Percentiles rank a stretch among this genome's conserved stretches.
Conservation (phyloP, 1,140 invertebrate genomes). For the Drosophila suzukii region DNA sequence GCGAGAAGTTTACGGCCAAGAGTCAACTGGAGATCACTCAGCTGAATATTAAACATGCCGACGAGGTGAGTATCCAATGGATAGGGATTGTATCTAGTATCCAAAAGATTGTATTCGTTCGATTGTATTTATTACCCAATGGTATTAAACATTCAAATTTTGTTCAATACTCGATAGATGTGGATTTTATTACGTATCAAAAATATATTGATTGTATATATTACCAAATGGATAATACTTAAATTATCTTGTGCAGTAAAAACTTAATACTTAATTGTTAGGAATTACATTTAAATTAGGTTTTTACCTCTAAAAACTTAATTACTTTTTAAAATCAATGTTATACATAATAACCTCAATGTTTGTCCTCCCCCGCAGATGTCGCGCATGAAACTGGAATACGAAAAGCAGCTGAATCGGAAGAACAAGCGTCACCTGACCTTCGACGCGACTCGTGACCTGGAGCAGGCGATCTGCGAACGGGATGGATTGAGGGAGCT, state of each 20-base stretch:
- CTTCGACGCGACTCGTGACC: constrained; percentile 86
- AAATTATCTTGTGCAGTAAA: too few relatives aligned
- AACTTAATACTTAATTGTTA: too few relatives aligned
- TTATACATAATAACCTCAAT: constrained; percentile 12
- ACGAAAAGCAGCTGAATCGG: constrained; percentile 84
- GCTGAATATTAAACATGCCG: constrained; percentile 86
- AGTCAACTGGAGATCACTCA: constrained; percentile 86
- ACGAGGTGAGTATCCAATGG: constrained; percentile 83
- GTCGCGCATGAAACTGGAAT: constrained; percentile 84
- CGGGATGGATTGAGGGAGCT: constrained; percentile 79
- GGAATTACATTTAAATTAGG: too few relatives aligned
- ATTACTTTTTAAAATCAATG: too few relatives aligned
- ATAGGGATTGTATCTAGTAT: neutral
- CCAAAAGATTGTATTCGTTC: too few relatives aligned
- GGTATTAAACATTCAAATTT: too few relatives aligned
- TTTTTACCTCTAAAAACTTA: too few relatives aligned
- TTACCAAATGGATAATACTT: too few relatives aligned
- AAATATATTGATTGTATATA: too few relatives aligned
- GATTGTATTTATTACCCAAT: too few relatives aligned
- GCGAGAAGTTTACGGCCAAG: constrained; percentile 88
- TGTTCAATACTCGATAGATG: too few relatives aligned
- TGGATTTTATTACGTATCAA: too few relatives aligned
- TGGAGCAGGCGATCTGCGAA: constrained; percentile 86
- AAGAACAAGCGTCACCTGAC: constrained; percentile 86
- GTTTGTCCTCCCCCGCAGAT: constrained; percentile 74